Evolutionary conservation across 2,888 invertebrate genomes (phyloP), one percentile per base, ranked within the genome.

Genomic region (Drosophila ezoana): DNA sequence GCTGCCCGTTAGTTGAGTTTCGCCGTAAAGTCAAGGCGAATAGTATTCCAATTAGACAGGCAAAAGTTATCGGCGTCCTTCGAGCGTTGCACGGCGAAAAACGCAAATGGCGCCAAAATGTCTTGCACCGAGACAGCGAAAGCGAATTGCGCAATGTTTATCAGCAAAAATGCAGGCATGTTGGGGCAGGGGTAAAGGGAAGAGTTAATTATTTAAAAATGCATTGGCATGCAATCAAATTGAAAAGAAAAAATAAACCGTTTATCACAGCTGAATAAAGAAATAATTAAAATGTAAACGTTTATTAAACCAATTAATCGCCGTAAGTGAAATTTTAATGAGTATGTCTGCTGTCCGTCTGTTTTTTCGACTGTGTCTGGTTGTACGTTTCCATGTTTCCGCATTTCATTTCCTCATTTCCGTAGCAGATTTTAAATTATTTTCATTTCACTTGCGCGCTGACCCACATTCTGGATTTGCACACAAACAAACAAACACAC

Each of bases 381-480:
- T 33, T 37, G 13, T 23, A 14, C n/a, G 14, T 47, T 45, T 48
- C 45, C 43, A 10, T 37, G 41, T 52, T 51, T 72, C 38, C 59
- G 52, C 60, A 54, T 69, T 80, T 78, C 57, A 72, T 83, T 76
- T 80, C 75, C 83, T 57, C 40, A 49, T 48, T 54, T 54, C 14
- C 18, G 41, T 49, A 44, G 43, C 48, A 62, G 56, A 66, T 56
- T 56, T 66, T 32, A 59, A 74, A 62, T 47, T 61, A 52, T 14
- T 47, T 51, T 18, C 33, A 41, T 54, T 47, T 56, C 33, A 28
- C 44, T 51, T 20, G 44, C 9, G 40, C 33, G 49, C 14, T 67
- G 75, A 75, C 75, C 75, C 51, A 72, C 48, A 75, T 75, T 76
- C 40, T 16, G 2, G 23, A 8, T 8, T 11, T 4, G 33, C 14